phyloP scores from a whole-genome alignment of 2,888 invertebrate genomes.

The Monopis laevigella region DNA sequence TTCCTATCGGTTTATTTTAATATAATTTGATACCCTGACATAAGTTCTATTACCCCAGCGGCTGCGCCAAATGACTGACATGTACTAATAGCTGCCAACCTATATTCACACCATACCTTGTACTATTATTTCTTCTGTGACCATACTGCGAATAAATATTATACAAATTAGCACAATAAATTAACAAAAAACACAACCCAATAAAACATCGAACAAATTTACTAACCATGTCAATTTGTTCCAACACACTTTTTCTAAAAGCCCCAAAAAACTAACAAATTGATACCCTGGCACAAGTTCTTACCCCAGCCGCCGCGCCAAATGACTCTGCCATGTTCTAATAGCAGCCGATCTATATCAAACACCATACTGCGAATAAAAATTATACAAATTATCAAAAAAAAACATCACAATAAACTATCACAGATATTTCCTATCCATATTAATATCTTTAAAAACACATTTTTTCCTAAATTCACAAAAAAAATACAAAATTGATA shows the following conservation, averaged over 20 bases:
- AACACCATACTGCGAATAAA: slow-evolving; percentile 36
- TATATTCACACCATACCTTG: slow-evolving; percentile 39
- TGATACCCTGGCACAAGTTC: slow-evolving; percentile 18
- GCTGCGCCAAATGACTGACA: slow-evolving; percentile 23
- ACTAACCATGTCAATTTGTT: too few species aligned
- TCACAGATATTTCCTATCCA: too few species aligned
- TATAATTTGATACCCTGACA: too few species aligned
- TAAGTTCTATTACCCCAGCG: neutral
- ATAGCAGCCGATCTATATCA: slow-evolving; percentile 16
- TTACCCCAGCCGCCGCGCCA: slow-evolving; percentile 39
- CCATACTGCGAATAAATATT: slow-evolving; percentile 60
- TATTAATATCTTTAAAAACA: too few species aligned
- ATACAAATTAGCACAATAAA: slow-evolving; percentile 59
- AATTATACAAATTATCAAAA: neutral
- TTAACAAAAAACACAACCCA: too few species aligned
- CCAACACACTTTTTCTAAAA: too few species aligned
- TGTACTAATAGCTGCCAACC: neutral
- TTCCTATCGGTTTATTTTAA: too few species aligned
- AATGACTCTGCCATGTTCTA: slow-evolving; percentile 14
- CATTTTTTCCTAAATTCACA: too few species aligned
- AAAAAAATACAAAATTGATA: neutral
- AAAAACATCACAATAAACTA: too few species aligned
- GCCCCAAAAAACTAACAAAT: too few species aligned
- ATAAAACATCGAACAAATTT: too few species aligned
- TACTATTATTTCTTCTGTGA: too few species aligned